Conservation (phyloP, 2,113 vertebrate species). For the Zosterops japonicus region DNA sequence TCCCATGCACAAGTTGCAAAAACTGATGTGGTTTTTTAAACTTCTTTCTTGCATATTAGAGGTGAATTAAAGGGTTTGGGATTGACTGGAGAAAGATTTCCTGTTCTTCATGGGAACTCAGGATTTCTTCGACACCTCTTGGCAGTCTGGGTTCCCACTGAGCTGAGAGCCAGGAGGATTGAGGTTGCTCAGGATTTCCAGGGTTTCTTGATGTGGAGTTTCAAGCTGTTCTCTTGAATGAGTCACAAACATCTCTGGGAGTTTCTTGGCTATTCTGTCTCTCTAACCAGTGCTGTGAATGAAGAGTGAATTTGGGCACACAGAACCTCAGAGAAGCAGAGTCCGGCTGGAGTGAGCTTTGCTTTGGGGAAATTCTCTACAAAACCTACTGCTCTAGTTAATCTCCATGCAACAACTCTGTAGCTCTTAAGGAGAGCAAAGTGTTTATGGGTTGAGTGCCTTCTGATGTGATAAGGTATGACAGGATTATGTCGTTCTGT, state of each 20-base stretch:
- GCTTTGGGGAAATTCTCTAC: not conserved
- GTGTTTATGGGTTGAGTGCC: not conserved
- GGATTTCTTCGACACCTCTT: not conserved
- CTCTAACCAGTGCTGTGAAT: not conserved
- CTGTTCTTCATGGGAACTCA: not conserved
- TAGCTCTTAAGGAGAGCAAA: not conserved
- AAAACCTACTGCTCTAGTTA: not conserved
- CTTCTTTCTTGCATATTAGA: not conserved
- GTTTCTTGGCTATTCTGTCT: not conserved
- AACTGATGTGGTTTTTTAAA: not conserved
- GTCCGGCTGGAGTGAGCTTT: not conserved
- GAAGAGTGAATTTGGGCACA: not conserved
- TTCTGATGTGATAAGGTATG: not conserved
- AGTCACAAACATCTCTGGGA: not conserved
- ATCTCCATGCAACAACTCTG: not conserved
- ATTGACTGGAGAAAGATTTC: not conserved
- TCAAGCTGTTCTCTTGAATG: not conserved
- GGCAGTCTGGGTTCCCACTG: not conserved
- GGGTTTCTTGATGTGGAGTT: not conserved
- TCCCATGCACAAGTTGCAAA: not conserved
- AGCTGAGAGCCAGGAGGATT: not conserved
- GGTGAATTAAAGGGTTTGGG: not conserved
- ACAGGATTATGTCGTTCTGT: not conserved
- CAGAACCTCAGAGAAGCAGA: not conserved
- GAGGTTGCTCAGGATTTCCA: not conserved